These are phyloP conservation scores for Aspidapion aeneum DNA, from an alignment of 2,888 invertebrate species.

Conservation along the genomic window DNA sequence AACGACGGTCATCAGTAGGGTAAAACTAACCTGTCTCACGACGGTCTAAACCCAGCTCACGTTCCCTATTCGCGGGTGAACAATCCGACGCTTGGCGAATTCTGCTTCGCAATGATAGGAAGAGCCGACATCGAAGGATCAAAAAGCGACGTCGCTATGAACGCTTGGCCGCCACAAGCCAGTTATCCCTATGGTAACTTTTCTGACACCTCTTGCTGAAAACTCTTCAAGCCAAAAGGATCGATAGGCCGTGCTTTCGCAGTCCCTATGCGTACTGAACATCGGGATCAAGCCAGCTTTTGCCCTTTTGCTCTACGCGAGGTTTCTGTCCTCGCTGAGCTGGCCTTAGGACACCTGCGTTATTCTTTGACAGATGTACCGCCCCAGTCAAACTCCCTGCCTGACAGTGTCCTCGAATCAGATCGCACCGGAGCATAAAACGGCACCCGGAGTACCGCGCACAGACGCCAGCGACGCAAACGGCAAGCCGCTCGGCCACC, in stretches of 20 bases:
- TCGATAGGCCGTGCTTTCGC: conserved; percentile 34
- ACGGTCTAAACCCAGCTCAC: conserved; percentile 51
- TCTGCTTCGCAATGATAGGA: conserved; percentile 72
- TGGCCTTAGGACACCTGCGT: conserved; percentile 56
- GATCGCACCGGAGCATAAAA: conserved; percentile 27
- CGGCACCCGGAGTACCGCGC: conserved; percentile 19
- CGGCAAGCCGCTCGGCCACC: too few relatives aligned
- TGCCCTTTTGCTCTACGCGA: conserved; percentile 68
- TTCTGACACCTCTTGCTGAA: conserved; percentile 63
- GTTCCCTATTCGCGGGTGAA: too few relatives aligned
- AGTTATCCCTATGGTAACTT: conserved; percentile 71
- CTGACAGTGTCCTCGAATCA: conserved; percentile 38
- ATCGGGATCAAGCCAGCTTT: conserved; percentile 65
- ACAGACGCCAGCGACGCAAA: too few relatives aligned
- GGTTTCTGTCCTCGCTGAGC: conserved; percentile 67
- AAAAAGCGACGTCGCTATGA: conserved; percentile 66
- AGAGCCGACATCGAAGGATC: conserved; percentile 73
- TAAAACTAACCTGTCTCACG: conserved; percentile 22
- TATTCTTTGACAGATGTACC: conserved; percentile 52
- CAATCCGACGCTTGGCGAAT: conserved; percentile 67
- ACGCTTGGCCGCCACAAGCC: conserved; percentile 63
- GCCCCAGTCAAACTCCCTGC: not conserved
- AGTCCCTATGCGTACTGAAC: conserved; percentile 51
- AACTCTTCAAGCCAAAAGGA: conserved; percentile 32
- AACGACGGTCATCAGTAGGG: too few relatives aligned